Evolutionary conservation across 1,140 invertebrate species (phyloP), one percentile per base, ranked within the genome.

Genomic region (honey bee (Apis mellifera)): DNA sequence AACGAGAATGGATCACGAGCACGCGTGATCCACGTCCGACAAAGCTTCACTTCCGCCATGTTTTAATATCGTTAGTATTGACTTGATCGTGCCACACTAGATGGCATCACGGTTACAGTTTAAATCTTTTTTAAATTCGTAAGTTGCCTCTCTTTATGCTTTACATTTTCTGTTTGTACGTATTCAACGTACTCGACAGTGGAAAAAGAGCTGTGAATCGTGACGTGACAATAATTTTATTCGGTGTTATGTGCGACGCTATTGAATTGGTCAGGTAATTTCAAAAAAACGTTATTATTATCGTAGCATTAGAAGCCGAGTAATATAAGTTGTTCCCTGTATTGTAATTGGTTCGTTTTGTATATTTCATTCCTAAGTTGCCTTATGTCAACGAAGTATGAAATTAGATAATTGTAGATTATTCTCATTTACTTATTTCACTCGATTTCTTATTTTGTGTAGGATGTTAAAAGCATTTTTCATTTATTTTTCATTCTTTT

Each of bases 11-110:
- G 50, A 62, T 23, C 52, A 26, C 52, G 54, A 26, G 57, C 17
- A 55, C 1, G 50, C 59, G 77, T 26, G 9, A 72, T 59, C 48
- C 60, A n/a, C 76, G 57, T 62, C 66, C 19, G 57, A 76, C 87
- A 88, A 88, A 88, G 87, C 87, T 88, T 88, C 86, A 85, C 87
- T 88, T 78, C 42, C 78, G 72, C 71, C 42, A 52, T 59, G 15
- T 82, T 62, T 55, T 54, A 59, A 74, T 64, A 71, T 83, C 60
- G 26, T 71, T 68, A 83, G 71, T 87, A 83, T 88, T 88, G 84
- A 88, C 80, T 42, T 88, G 64, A 52, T 77, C 42, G 71, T 66
- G 78, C 65, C 70, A 70, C 65, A 65, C 32, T 12, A 48, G 55
- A 42, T 78, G 86, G 52, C 84, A 76, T 60, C 57, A 23, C 23